Base-by-base conservation (phyloP, 2,888 invertebrate genomes). In the Cantharis nigra region DNA sequence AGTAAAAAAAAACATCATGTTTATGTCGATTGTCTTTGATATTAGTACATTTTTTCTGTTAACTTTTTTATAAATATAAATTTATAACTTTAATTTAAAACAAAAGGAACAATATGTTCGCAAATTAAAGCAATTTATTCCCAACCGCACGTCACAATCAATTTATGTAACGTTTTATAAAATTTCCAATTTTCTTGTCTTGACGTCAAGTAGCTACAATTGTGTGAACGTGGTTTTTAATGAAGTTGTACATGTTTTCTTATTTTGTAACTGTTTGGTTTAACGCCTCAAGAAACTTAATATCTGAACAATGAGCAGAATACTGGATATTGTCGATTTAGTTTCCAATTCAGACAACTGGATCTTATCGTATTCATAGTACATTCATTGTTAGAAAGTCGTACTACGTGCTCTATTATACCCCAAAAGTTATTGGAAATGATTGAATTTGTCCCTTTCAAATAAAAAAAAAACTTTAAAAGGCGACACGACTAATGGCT, bases 21-120 rank as follows among this genome's bases (percentile, higher is more conserved):
- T 67, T 78, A 65, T 75, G 79, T 80, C 80, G 79, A 76, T 76
- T 76, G 78, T 80, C 79, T 77, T 78, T 79, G 49, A 76, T 73
- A 73, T 79, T 71, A 77, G 74, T 78, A 79, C 76, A 79, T 26
- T 79, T 79, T 76, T 72, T 69, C 79, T 76, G 72, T 69, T 18
- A 18, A 74, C 63, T 18, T 30, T 26, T 69, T 65, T 11, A 9
- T 16, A 67, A 23, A 23, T 67, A 67, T 23, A 49, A 67, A 67
- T 67, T 67, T 67, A 67, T 67, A 67, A 23, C 65, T 67, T 23
- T 67, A 67, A 67, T 67, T 67, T 67, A n/a, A 26, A 23, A 67
- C 13, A 67, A 20, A 49, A 49, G n/a, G n/a, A 49, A 49, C 49
- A n/a, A 49, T 49, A 49, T 49, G 7, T 49, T 49, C 49, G 9